A percentile compares a stretch with the other conserved stretches of the same genome.
Conservation (phyloP, 2,113 vertebrate species). For the Zapus hudsonius region DNA sequence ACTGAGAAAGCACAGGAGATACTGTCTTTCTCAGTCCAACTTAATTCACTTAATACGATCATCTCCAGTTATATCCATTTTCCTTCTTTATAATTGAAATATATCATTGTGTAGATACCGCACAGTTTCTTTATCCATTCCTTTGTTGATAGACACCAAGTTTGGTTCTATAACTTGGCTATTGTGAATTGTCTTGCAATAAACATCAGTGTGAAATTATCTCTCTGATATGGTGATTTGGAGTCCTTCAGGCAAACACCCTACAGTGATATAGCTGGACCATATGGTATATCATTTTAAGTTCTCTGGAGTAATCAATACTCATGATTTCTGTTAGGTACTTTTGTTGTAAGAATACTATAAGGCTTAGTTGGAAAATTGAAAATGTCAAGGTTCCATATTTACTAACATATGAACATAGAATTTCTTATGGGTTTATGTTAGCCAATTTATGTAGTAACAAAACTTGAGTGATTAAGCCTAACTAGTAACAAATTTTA, state of each 20-base stretch:
- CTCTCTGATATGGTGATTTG: too few species aligned
- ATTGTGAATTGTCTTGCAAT: not conserved
- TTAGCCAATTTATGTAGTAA: not conserved
- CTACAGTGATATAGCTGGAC: not conserved
- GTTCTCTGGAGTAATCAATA: not conserved
- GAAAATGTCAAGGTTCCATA: not conserved
- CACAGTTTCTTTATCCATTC: not conserved
- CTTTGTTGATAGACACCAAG: not conserved
- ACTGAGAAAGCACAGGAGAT: not conserved
- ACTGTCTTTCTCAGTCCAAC: too few species aligned
- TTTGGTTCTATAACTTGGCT: not conserved
- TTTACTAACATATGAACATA: constrained; percentile 18
- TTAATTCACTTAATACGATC: too few species aligned
- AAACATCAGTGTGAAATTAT: not conserved
- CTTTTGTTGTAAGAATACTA: not conserved
- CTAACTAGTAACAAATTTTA: not conserved
- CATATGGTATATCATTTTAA: not conserved
- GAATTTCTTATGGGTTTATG: not conserved
- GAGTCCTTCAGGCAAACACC: not conserved
- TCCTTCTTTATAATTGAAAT: too few species aligned
- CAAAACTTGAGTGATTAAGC: not conserved
- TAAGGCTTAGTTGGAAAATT: not conserved
- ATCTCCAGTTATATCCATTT: too few species aligned
- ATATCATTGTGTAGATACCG: not conserved
- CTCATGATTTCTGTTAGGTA: not conserved